Conservation (phyloP, 2,888 invertebrate genomes). For the Tholera decimalis region DNA sequence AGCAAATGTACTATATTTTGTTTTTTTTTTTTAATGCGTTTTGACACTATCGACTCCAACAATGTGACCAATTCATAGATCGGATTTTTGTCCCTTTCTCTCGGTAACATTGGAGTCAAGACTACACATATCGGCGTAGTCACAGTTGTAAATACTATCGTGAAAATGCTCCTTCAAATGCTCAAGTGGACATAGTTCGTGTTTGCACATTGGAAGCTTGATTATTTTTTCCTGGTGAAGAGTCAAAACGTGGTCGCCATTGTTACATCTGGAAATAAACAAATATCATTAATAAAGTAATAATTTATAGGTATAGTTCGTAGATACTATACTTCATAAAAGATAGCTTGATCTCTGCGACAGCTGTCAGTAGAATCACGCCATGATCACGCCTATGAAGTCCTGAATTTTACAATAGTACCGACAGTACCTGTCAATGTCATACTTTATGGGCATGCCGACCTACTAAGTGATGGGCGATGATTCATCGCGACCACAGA, state of each 20-base stretch:
- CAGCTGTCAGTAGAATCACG: too few species aligned
- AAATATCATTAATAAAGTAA: not conserved
- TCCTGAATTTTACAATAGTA: too few species aligned
- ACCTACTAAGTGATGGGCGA: too few species aligned
- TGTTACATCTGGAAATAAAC: conserved; percentile 86
- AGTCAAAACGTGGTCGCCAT: conserved; percentile 91
- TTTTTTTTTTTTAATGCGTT: conserved; percentile 1
- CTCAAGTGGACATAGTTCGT: conserved; percentile 93
- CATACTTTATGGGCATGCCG: too few species aligned
- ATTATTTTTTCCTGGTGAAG: conserved; percentile 95
- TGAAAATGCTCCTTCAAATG: conserved; percentile 91
- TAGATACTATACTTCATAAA: too few species aligned
- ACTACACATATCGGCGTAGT: conserved; percentile 93
- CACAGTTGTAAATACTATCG: conserved; percentile 92
- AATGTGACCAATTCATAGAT: conserved; percentile 7
- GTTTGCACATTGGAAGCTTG: conserved; percentile 93
- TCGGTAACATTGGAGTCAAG: conserved; percentile 51
- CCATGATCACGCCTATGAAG: too few species aligned
- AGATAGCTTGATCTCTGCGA: too few species aligned
- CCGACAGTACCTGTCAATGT: too few species aligned
- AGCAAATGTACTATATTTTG: too few species aligned
- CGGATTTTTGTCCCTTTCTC: conserved; percentile 2
- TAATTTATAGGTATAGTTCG: too few species aligned
- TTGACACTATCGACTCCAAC: not conserved
- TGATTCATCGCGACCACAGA: too few species aligned